Percentiles rank a stretch among this genome's conserved stretches.
Evolutionary conservation across 2,888 invertebrate genomes (phyloP).

Genomic region (Eristalinus aeneus): DNA sequence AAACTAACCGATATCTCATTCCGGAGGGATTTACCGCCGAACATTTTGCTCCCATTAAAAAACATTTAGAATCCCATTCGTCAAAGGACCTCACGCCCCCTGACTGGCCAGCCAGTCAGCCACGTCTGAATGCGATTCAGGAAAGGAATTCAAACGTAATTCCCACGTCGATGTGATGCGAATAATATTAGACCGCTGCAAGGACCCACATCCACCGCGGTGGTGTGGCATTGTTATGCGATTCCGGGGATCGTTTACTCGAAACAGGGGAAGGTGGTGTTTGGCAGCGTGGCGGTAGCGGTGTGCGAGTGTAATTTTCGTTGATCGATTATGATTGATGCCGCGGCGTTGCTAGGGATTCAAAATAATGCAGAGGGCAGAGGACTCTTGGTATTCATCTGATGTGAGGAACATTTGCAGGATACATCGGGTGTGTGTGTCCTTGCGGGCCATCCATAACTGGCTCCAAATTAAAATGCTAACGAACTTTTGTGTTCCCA

Average conservation of each 20-base stretch:
- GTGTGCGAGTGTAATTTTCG: conserved; percentile 62
- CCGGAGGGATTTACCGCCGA: conserved; percentile 62
- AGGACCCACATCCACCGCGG: conserved; percentile 34
- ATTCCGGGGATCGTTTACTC: conserved; percentile 49
- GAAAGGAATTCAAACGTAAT: conserved; percentile 51
- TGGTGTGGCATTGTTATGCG: conserved; percentile 59
- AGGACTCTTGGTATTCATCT: conserved; percentile 54
- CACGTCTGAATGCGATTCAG: not conserved
- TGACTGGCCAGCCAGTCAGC: not conserved
- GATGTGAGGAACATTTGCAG: conserved; percentile 6
- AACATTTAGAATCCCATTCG: conserved; percentile 68
- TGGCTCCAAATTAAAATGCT: conserved; percentile 60
- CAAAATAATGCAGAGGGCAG: not conserved
- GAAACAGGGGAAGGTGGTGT: not conserved
- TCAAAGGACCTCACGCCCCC: conserved; percentile 64
- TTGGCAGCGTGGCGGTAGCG: not conserved
- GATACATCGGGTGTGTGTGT: conserved; percentile 22
- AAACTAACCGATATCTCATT: conserved; percentile 61
- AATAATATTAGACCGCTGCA: conserved; percentile 61
- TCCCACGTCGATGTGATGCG: conserved; percentile 61
- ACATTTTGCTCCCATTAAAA: conserved; percentile 68
- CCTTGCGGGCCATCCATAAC: conserved; percentile 35
- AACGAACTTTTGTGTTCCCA: conserved; percentile 26
- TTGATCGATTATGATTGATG: conserved; percentile 71
- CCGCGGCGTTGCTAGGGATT: conserved; percentile 59